These are phyloP conservation scores for Oscheius sp. DNA, from an alignment of 2,888 invertebrate species.

Conservation along the genomic window DNA sequence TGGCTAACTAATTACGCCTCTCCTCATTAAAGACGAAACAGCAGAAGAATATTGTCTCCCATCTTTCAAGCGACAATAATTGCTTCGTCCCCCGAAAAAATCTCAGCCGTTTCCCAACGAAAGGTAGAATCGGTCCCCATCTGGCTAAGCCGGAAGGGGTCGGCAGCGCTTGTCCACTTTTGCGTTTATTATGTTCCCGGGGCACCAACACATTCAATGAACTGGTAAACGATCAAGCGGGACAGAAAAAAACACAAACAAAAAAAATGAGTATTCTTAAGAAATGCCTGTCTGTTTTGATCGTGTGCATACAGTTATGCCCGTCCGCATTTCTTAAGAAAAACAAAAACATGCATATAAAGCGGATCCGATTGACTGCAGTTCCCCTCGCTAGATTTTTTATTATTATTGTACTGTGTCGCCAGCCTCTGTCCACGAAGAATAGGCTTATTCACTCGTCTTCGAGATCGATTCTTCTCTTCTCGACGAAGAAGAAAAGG, in stretches of 20 bases:
- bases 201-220: slow-evolving; percentile 9
- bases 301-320: background rate
- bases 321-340: background rate
- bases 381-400: background rate
- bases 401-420: background rate
- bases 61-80: background rate
- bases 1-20: background rate
- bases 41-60: background rate
- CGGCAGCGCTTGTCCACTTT: slow-evolving; percentile 26
- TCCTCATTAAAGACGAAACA: background rate
- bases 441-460: background rate
- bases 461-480: slow-evolving; percentile 3
- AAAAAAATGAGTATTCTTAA: background rate
- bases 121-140: slow-evolving; percentile 8
- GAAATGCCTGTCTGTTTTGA: background rate
- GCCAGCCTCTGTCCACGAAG: background rate
- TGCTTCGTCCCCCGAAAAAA: background rate
- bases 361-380: too few relatives aligned
- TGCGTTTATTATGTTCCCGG: slow-evolving; percentile 31
- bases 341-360: background rate
- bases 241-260: slow-evolving; percentile 1
- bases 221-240: slow-evolving; percentile 14
- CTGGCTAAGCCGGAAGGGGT: slow-evolving; percentile 30
- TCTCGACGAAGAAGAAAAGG: background rate
- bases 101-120: background rate